Conservation (phyloP, 1,140 invertebrate genomes). For the Pseudomyrmex concolor region DNA sequence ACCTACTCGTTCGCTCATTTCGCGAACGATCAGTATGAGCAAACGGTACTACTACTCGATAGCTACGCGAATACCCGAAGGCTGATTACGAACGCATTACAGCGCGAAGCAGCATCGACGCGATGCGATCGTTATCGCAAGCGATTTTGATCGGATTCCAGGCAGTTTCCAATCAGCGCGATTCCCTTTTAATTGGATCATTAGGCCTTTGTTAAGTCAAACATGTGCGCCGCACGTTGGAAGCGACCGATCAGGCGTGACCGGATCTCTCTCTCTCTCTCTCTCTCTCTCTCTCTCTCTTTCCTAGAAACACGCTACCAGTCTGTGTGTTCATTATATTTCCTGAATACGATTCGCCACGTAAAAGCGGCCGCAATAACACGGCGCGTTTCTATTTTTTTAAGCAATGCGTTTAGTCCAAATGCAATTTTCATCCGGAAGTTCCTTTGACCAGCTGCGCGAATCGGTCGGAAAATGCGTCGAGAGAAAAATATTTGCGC, state of each 20-base stretch:
- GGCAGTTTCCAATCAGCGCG: slow-evolving; percentile 66
- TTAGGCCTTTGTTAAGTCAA: slow-evolving; percentile 75
- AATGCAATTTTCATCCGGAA: slow-evolving; percentile 38
- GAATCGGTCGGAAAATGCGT: slow-evolving; percentile 57
- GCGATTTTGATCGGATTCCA: slow-evolving; percentile 63
- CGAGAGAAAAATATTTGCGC: slow-evolving; percentile 21
- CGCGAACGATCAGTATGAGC: neutral
- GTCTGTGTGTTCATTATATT: slow-evolving; percentile 1
- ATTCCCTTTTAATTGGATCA: slow-evolving; percentile 80
- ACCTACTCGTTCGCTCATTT: neutral
- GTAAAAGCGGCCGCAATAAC: neutral
- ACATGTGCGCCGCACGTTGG: slow-evolving; percentile 51
- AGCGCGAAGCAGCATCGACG: slow-evolving; percentile 13
- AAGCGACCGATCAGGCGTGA: slow-evolving; percentile 26
- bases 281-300: too few relatives aligned
- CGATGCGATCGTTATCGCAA: slow-evolving; percentile 31
- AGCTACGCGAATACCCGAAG: neutral
- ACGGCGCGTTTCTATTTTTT: neutral
- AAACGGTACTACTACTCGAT: slow-evolving; percentile 9
- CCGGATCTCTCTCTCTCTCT: neutral
- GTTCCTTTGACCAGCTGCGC: slow-evolving; percentile 47
- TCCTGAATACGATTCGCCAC: neutral
- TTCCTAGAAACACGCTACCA: neutral
- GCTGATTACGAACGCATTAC: slow-evolving; percentile 44
- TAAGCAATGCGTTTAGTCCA: slow-evolving; percentile 1